phyloP scores from a whole-genome alignment of 2,888 invertebrate species.

The Lumbricus terrestris region DNA sequence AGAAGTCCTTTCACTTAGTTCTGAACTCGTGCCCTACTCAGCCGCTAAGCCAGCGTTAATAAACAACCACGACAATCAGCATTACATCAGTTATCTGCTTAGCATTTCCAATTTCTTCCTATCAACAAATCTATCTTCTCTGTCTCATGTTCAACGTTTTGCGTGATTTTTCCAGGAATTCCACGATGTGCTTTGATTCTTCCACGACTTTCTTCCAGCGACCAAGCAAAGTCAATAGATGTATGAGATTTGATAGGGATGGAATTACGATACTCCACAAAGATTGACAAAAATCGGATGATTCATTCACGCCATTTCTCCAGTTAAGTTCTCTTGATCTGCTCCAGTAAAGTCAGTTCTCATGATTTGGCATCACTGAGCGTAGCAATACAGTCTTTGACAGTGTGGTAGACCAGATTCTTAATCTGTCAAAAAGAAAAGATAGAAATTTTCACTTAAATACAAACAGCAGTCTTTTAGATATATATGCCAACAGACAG shows the following conservation, averaged over 20 bases:
- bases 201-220: neutral
- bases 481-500: neutral
- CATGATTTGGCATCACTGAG: neutral
- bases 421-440: neutral
- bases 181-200: neutral
- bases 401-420: conserved; percentile 12
- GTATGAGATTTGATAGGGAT: neutral
- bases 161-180: neutral
- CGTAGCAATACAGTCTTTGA: neutral
- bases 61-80: neutral
- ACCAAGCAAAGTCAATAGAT: neutral
- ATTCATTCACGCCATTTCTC: neutral
- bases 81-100: neutral
- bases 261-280: neutral
- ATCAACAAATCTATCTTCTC: neutral
- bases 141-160: neutral
- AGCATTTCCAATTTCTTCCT: neutral
- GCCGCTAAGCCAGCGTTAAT: neutral
- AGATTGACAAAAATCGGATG: neutral
- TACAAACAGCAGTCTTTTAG: neutral
- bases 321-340: too few relatives aligned
- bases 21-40: neutral
- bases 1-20: neutral
- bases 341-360: neutral
- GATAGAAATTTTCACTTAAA: neutral